Conservation (phyloP, 2,888 invertebrate genomes). For the Colletes collaris region DNA sequence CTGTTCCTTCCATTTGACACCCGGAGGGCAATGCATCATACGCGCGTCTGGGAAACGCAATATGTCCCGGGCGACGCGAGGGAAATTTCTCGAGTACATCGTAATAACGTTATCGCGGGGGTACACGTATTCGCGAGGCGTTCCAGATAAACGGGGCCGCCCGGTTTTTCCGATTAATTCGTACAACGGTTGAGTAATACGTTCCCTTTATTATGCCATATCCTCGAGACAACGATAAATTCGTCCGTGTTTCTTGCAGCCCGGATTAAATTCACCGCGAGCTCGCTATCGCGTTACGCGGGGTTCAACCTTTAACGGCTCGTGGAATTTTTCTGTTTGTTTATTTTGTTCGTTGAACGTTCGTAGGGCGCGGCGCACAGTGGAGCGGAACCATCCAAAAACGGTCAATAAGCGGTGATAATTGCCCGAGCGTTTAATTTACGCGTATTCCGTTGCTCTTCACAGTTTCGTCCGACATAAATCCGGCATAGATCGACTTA, state of each 20-base stretch:
- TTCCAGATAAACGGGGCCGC: slow-evolving; percentile 30
- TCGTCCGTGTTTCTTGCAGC: slow-evolving; percentile 34
- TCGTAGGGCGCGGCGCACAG: too few species aligned
- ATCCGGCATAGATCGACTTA: too few species aligned
- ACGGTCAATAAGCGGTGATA: too few species aligned
- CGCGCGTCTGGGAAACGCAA: slow-evolving; percentile 42
- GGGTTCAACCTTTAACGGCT: not conserved
- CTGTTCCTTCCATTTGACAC: slow-evolving; percentile 18
- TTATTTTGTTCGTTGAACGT: too few species aligned
- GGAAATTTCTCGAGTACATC: slow-evolving; percentile 42
- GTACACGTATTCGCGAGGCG: slow-evolving; percentile 6
- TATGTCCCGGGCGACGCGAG: slow-evolving; percentile 38
- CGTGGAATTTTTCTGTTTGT: not conserved
- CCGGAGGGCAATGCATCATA: slow-evolving; percentile 48
- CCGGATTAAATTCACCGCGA: slow-evolving; percentile 32
- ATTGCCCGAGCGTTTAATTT: too few species aligned
- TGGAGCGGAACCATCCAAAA: too few species aligned
- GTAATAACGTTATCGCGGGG: slow-evolving; percentile 51
- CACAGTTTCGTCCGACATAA: too few species aligned
- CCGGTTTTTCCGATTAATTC: slow-evolving; percentile 38
- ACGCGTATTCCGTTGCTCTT: too few species aligned
- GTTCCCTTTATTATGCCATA: slow-evolving; percentile 19
- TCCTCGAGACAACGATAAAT: slow-evolving; percentile 46
- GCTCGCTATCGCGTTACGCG: not conserved
- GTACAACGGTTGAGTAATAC: slow-evolving; percentile 16